phyloP scores from a whole-genome alignment of 2,113 vertebrate species.

The Platysternon megacephalum region DNA sequence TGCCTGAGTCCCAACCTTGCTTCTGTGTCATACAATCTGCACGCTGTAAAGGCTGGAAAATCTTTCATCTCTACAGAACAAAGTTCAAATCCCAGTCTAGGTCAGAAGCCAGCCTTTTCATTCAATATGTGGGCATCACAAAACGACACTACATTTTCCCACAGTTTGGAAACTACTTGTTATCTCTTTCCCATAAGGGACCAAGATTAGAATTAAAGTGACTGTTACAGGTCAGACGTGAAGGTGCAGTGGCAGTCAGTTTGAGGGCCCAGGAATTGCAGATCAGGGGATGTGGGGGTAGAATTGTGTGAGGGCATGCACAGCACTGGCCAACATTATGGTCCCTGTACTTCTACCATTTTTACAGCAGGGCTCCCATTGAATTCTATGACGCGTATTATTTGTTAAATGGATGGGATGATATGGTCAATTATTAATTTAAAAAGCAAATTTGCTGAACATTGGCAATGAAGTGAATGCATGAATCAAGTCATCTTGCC shows the following conservation, averaged over 20 bases:
- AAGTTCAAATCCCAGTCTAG: neutral
- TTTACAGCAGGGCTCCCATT: neutral
- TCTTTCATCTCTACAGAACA: neutral
- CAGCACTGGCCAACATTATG: neutral
- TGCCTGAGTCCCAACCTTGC: neutral
- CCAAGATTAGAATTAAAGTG: slow-evolving; percentile 14
- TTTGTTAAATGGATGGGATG: neutral
- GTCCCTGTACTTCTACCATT: neutral
- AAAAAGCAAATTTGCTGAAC: neutral
- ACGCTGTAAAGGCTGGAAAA: neutral
- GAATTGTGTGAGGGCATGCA: neutral
- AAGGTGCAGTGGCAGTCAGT: neutral
- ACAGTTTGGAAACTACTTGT: slow-evolving; percentile 29
- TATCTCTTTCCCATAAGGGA: slow-evolving; percentile 18
- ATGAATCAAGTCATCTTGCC: accelerated
- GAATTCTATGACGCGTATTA: neutral
- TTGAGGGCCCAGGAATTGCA: neutral
- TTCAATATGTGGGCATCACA: neutral
- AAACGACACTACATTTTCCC: slow-evolving; percentile 28
- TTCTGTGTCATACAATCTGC: neutral
- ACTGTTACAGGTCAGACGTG: neutral
- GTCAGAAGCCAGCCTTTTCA: slow-evolving; percentile 24
- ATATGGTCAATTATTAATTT: neutral
- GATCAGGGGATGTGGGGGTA: neutral
- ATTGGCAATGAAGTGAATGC: neutral